Evolutionary conservation across 1,140 invertebrate genomes (phyloP), one percentile per base, ranked within the genome.

Genomic region (Cyclina sinensis): DNA sequence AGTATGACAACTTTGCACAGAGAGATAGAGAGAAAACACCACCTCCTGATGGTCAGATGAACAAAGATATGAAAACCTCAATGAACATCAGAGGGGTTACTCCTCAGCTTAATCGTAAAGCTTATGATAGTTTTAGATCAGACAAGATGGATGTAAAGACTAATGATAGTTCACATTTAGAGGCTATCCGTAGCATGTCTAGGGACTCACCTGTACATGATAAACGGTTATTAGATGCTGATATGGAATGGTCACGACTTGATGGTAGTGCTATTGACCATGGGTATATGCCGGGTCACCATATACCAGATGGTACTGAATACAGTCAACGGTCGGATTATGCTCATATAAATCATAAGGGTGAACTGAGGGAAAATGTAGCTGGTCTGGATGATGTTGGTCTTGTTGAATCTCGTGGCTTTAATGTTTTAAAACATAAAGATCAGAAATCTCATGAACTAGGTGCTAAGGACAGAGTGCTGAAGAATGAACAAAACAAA

Each of bases 221-320:
- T 62, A 65, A 65, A 65, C 2, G 35, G 18, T 27, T 62, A 43
- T 35, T 81, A 14, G 79, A 81, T 7, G 24, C 3, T 43, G 79
- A 81, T 32, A 37, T 32, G 30, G 54, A 65, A 43, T 39, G 59
- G 79, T 62, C 59, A 14, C 35, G 79, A 2, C 73, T 68, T 30
- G 81, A 73, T 43, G 48, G n/a, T 24, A 70, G 35, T 51, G 46
- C 35, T 51, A 65, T 68, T 43, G 85, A 87, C 32, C 85, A 87
- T 51, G 85, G 85, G 0, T 87, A 87, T 14, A 82, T 88, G 86
- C 79, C 79, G 4, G 86, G 86, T 35, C 86, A 88, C 43, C 86
- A 88, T 59, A 88, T 88, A 14, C 86, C 86, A 3, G 86, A 88
- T 82, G 86, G 86, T 12, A 88, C 86, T 1, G 86, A 80, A 30